A percentile compares a stretch with the other conserved stretches of the same genome.
phyloP scores from a whole-genome alignment of 1,140 invertebrate genomes.

The Bombus superbus region DNA sequence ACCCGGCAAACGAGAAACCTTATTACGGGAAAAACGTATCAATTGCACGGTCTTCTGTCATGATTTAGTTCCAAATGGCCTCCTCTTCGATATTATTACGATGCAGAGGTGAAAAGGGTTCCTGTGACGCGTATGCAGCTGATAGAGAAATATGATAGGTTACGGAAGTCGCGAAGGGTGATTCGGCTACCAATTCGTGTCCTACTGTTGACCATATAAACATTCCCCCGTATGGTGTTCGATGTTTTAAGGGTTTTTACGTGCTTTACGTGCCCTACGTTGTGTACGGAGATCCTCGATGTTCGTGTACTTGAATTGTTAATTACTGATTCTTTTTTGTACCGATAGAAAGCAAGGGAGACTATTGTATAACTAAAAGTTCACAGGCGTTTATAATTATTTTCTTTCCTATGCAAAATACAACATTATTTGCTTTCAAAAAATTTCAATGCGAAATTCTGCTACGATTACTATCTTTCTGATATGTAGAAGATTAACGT shows the following conservation, averaged over 20 bases:
- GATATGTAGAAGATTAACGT: no score
- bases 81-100: neutral
- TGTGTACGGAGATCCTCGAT: no score
- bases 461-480: no score
- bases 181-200: no score
- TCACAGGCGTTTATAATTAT: neutral
- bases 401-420: no score
- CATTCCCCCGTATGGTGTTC: neutral
- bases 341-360: neutral
- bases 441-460: no score
- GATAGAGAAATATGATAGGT: neutral
- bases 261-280: neutral
- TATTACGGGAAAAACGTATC: constrained; percentile 44
- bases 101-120: neutral
- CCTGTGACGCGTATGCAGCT: neutral
- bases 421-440: no score
- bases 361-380: neutral
- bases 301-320: no score
- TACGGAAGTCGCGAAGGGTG: neutral
- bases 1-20: constrained; percentile 14
- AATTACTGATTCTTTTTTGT: no score
- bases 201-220: neutral
- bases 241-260: neutral
- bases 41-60: constrained; percentile 17
- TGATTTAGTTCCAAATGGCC: neutral